Percentiles rank a stretch among this genome's conserved stretches.
These are phyloP conservation scores for Euclidia mi DNA, from an alignment of 2,888 invertebrate genomes.

Conservation along the genomic window DNA sequence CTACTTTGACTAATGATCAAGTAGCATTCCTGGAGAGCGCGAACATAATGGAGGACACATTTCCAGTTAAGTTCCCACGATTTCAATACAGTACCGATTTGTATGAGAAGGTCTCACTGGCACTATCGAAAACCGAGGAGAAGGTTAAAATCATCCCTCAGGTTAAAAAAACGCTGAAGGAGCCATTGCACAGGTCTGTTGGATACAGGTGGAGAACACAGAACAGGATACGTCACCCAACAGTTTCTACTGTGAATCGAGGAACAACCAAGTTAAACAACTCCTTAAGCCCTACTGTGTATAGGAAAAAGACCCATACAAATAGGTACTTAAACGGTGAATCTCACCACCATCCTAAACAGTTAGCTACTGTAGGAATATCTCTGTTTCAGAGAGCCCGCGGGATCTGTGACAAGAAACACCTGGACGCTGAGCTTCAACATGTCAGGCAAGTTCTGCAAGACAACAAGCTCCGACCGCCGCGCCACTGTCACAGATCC, in stretches of 20 bases:
- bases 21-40: constrained; percentile 4
- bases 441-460: too few relatives aligned
- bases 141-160: constrained; percentile 6
- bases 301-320: too few relatives aligned
- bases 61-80: neutral
- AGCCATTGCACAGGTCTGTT: constrained; percentile 1
- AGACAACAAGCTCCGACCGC: too few relatives aligned
- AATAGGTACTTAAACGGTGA: too few relatives aligned
- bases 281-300: too few relatives aligned
- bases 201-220: neutral
- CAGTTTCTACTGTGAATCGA: neutral
- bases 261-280: constrained; percentile 5
- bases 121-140: neutral
- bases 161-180: constrained; percentile 8
- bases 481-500: too few relatives aligned
- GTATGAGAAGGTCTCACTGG: constrained; percentile 3
- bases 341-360: too few relatives aligned
- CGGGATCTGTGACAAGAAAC: too few relatives aligned
- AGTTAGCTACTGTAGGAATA: too few relatives aligned
- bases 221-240: constrained; percentile 1
- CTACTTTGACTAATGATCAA: neutral
- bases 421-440: too few relatives aligned
- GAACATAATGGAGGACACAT: constrained; percentile 3
- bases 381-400: too few relatives aligned
- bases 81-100: constrained; percentile 8